A percentile compares a stretch with the other conserved stretches of the same genome.
These are phyloP conservation scores for Agrypnia vestita DNA, from an alignment of 1,140 invertebrate species.

Conservation along the genomic window DNA sequence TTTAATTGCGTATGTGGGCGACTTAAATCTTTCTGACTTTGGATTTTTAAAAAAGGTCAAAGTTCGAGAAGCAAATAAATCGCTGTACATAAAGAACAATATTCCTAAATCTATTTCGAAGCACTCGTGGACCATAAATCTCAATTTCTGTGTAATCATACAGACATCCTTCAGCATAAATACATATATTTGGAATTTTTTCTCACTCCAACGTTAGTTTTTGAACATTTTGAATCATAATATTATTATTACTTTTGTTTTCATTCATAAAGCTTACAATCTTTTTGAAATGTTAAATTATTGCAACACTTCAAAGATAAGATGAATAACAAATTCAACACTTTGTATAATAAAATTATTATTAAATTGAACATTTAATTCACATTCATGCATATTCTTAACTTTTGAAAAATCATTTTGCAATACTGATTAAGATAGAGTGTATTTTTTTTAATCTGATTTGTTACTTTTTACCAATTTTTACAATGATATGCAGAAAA, in stretches of 20 bases:
- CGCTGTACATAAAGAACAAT: constrained; percentile 27
- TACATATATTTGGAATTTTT: constrained; percentile 20
- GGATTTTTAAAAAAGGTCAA: constrained; percentile 19
- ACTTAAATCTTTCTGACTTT: constrained; percentile 14
- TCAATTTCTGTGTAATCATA: constrained; percentile 24
- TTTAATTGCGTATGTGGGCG: constrained; percentile 39
- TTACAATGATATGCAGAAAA: no score
- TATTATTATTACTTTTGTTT: background rate
- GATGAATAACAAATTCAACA: no score
- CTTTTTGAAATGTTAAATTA: no score
- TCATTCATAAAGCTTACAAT: background rate
- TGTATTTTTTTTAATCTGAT: no score
- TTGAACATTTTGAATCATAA: background rate
- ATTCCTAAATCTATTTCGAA: constrained; percentile 15
- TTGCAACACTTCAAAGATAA: no score
- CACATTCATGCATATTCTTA: no score
- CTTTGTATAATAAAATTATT: no score
- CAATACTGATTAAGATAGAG: no score
- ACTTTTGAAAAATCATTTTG: no score
- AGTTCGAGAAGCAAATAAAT: constrained; percentile 38
- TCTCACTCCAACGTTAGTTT: background rate
- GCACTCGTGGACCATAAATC: constrained; percentile 32
- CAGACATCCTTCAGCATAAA: constrained; percentile 8
- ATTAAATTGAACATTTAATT: no score
- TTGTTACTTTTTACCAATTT: no score